A percentile compares a stretch with the other conserved stretches of the same genome.
Evolutionary conservation across 2,113 vertebrate species (phyloP).

Genomic region (Tenebrosternarchus preto): DNA sequence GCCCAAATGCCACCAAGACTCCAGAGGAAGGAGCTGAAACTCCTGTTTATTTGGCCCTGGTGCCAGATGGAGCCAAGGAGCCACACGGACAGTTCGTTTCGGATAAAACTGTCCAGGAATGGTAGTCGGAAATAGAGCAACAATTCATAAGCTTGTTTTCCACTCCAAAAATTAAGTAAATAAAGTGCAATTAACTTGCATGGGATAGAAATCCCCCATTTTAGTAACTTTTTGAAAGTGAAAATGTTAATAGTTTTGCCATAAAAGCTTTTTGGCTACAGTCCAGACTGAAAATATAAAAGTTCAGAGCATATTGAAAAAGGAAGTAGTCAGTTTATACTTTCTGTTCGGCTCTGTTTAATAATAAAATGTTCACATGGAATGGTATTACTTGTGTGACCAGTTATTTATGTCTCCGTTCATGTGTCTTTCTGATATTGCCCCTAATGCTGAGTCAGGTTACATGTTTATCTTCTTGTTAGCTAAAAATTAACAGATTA

Average conservation of each 20-base stretch:
- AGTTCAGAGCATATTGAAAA: too few species aligned
- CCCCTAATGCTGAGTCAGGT: not conserved
- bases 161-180: not conserved
- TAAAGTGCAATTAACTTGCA: not conserved
- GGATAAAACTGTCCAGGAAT: slow-evolving; percentile 59
- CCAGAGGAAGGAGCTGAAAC: slow-evolving; percentile 64
- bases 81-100: slow-evolving; percentile 63
- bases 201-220: too few species aligned
- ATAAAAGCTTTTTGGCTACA: too few species aligned
- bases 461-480: not conserved
- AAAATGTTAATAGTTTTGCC: too few species aligned
- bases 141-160: not conserved
- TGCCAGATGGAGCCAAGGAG: slow-evolving; percentile 52
- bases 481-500: too few species aligned
- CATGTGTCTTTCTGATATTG: too few species aligned
- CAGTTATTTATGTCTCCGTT: not conserved
- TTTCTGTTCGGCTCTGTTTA: too few species aligned
- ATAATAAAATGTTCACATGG: not conserved
- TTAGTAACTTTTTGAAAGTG: too few species aligned
- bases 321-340: too few species aligned
- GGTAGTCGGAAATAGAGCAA: slow-evolving; percentile 42
- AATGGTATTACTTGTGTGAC: not conserved
- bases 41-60: slow-evolving; percentile 59
- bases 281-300: too few species aligned
- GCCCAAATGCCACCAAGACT: slow-evolving; percentile 56